phyloP scores from a whole-genome alignment of 2,113 vertebrate genomes.

The Myanophis thanlyinensis region DNA sequence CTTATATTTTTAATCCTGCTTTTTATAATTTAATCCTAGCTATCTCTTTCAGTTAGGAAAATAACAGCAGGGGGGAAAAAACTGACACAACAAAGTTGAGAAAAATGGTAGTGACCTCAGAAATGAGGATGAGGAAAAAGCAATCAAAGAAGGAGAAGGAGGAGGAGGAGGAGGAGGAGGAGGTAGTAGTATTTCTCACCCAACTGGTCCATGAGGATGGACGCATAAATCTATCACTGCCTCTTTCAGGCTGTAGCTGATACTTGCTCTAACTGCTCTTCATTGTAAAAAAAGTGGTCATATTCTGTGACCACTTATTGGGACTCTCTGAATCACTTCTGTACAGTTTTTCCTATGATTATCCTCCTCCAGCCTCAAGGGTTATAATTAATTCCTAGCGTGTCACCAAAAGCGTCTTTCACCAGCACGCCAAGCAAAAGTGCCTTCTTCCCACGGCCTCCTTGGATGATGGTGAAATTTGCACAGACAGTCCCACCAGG shows the following conservation, averaged over 20 bases:
- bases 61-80: neutral
- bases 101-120: neutral
- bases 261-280: constrained; percentile 43
- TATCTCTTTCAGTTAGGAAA: neutral
- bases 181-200: constrained; percentile 7
- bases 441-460: constrained; percentile 66
- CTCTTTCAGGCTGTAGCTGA: accelerated
- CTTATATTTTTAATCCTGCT: neutral
- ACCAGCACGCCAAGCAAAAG: constrained; percentile 59
- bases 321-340: constrained; percentile 40
- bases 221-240: neutral
- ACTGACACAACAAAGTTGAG: neutral
- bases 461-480: constrained; percentile 71
- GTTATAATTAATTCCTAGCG: constrained; percentile 70
- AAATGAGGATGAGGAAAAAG: neutral
- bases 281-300: constrained; percentile 47
- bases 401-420: constrained; percentile 63
- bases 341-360: constrained; percentile 57
- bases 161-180: too few species aligned
- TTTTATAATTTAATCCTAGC: neutral
- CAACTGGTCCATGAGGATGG: neutral
- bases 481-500: constrained; percentile 70
- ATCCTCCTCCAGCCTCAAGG: constrained; percentile 47
- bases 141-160: neutral
- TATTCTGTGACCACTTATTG: constrained; percentile 54